Base-by-base conservation (phyloP, 2,797 vertebrate species). In the Cynodonichthys magdalenae region DNA sequence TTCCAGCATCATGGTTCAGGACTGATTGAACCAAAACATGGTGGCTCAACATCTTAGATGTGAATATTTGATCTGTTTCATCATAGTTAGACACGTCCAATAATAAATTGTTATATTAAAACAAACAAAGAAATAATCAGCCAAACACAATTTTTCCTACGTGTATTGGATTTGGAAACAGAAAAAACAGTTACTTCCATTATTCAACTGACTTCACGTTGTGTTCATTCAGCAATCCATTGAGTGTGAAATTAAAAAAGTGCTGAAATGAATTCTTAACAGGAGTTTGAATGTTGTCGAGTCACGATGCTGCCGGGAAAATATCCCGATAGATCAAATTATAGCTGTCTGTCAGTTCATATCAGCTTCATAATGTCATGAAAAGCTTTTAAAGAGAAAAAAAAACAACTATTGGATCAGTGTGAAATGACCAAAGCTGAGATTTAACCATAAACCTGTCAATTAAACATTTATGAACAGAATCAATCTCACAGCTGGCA, bases 51-150 rank as follows among this genome's bases (percentile, higher is more conserved):
- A 24, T 8, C 31, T 28, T 48, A 51, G 42, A 53, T 27, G 54
- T 36, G 19, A 64, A 28, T 53, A 45, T n/a, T 34, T 59, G 48
- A 11, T 24, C 41, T 53, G 45, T n/a, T 41, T 59, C 45, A 9
- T 19, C 24, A 19, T 19, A 5, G 6, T 49, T 4, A 61, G 28
- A 48, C 20, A 27, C 3, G 27, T 51, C 7, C 41, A 20, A 59
- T 20, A 2, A 48, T 19, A 31, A 60, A 36, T 1, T 39, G 11
- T 14, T 39, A 14, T 12, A 31, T 3, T 39, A 39, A 34, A 34
- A 12, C 36, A 12, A 39, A 39, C 36, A 39, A 39, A 39, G 36
- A 39, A 36, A 36, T 36, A 36, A 12, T 39, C 12, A 39, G 14
- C 36, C 11, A 39, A 39, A 39, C 36, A 12, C 11, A 3, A 36